A percentile compares a stretch with the other conserved stretches of the same genome.
Evolutionary conservation across 92 coral and sea anemone genomes (phyloP).

Genomic region (Porites divaricata): DNA sequence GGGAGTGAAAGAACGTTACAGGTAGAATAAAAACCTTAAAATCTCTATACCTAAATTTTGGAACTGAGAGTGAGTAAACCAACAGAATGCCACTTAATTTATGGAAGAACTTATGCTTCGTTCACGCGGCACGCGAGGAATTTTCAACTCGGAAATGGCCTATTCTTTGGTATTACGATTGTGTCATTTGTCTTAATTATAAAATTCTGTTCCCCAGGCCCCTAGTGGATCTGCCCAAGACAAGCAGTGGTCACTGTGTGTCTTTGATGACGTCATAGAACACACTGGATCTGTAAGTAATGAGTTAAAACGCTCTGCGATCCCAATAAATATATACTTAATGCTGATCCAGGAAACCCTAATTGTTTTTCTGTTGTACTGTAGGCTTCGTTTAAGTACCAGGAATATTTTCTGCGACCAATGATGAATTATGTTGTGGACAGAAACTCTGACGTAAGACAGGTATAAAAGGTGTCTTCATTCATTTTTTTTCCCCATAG

Average conservation of each 20-base stretch:
- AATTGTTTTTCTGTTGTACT: conserved; percentile 5
- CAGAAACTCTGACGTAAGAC: conserved; percentile 93
- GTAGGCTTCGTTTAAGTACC: conserved; percentile 92
- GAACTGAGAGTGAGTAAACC: too few species aligned
- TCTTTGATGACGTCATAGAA: conserved; percentile 94
- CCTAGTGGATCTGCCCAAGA: conserved; percentile 88
- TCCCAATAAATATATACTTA: too few species aligned
- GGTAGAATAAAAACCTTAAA: too few species aligned
- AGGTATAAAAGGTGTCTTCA: conserved; percentile 59
- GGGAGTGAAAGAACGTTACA: too few species aligned
- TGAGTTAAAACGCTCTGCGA: not conserved
- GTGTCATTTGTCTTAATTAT: not conserved
- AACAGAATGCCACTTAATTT: too few species aligned
- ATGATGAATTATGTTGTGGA: conserved; percentile 81
- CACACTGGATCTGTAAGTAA: conserved; percentile 92
- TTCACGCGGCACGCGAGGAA: too few species aligned
- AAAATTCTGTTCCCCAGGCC: conserved; percentile 49
- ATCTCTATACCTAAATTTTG: too few species aligned
- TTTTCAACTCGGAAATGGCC: too few species aligned
- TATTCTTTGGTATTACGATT: not conserved
- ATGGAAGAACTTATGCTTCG: too few species aligned
- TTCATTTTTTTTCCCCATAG: not conserved
- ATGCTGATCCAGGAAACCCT: not conserved
- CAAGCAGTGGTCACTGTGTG: conserved; percentile 96
- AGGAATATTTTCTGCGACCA: conserved; percentile 83